Conservation (phyloP, 2,797 vertebrate species). For the Denticeps clupeoides region DNA sequence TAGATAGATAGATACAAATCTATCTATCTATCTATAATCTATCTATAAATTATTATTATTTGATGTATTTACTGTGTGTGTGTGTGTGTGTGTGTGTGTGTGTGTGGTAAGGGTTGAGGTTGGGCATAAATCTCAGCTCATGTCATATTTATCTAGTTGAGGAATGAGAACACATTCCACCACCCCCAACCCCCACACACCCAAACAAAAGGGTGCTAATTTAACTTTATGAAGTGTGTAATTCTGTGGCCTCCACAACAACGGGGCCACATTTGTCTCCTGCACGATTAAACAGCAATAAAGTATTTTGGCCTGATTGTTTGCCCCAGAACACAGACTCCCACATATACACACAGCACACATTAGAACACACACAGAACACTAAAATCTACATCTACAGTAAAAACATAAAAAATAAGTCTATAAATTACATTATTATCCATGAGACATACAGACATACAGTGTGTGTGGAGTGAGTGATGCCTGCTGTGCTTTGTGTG, state of each 20-base stretch:
- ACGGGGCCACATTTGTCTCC: slow-evolving; percentile 56
- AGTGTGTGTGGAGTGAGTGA: too few species aligned
- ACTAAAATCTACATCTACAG: not conserved
- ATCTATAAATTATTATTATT: too few species aligned
- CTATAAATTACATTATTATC: too few species aligned
- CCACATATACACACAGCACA: not conserved
- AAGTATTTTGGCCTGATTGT: slow-evolving; percentile 51
- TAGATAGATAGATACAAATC: too few species aligned
- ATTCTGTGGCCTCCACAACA: slow-evolving; percentile 52
- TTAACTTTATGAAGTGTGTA: slow-evolving; percentile 59
- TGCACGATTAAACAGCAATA: slow-evolving; percentile 67
- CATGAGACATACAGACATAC: too few species aligned
- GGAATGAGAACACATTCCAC: slow-evolving; percentile 64
- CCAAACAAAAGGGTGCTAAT: slow-evolving; percentile 62
- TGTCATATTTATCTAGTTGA: slow-evolving; percentile 74
- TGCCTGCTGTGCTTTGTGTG: slow-evolving; percentile 36
- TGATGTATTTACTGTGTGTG: slow-evolving; percentile 7
- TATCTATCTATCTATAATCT: too few species aligned
- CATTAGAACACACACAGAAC: slow-evolving; percentile 7
- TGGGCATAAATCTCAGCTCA: slow-evolving; percentile 47
- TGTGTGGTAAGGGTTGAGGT: not conserved
- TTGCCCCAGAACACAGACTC: slow-evolving; percentile 29
- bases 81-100: too few species aligned
- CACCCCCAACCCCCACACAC: slow-evolving; percentile 17
- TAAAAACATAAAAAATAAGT: too few species aligned